Percentiles rank a stretch among this genome's conserved stretches.
Evolutionary conservation across 1,140 invertebrate species (phyloP).

Genomic region (Hylyphantes graminicola): DNA sequence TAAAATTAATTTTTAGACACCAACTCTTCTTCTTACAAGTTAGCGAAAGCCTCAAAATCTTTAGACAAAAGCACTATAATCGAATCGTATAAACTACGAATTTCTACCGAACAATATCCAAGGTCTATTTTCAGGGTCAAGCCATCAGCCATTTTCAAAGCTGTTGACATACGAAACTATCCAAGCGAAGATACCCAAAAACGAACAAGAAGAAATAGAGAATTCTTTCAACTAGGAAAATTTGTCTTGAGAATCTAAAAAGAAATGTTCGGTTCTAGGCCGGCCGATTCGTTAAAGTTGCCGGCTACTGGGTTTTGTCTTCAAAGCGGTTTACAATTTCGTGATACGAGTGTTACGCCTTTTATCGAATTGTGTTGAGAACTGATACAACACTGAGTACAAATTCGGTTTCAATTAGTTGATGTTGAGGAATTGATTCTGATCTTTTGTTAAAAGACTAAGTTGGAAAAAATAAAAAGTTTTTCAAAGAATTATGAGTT

Average conservation of each 20-base stretch:
- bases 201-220: background rate
- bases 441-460: background rate
- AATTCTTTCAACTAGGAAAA: background rate
- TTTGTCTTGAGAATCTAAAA: background rate
- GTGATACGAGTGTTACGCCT: background rate
- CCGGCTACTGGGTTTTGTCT: conserved; percentile 1
- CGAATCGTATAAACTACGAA: conserved; percentile 20
- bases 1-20: no score
- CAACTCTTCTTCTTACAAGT: no score
- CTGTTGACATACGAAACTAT: conserved; percentile 28
- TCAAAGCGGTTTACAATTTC: background rate
- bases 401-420: background rate
- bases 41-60: background rate
- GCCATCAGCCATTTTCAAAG: conserved; percentile 10
- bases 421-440: background rate
- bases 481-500: no score
- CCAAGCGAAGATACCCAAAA: conserved; percentile 3
- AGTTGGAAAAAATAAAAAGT: no score
- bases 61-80: conserved; percentile 1
- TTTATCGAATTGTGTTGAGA: background rate
- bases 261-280: conserved; percentile 3
- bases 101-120: conserved; percentile 25
- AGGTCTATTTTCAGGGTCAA: conserved; percentile 21
- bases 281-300: background rate
- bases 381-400: background rate